Percentiles rank a stretch among this genome's conserved stretches.
These are phyloP conservation scores for Drosophila paracracens DNA, from an alignment of 2,888 invertebrate species.

Conservation along the genomic window DNA sequence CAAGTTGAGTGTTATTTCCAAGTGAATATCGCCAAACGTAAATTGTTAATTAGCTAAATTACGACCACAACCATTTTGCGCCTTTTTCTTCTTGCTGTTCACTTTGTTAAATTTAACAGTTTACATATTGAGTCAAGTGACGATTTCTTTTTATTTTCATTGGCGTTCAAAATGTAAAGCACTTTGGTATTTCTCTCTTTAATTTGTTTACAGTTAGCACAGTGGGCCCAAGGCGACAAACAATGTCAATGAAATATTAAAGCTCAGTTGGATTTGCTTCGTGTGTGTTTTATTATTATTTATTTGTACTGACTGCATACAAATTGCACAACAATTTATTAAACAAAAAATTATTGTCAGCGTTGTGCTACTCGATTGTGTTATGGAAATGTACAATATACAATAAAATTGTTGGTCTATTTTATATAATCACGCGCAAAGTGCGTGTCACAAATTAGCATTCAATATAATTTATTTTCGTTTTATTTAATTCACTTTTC, in stretches of 20 bases:
- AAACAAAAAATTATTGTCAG: constrained; percentile 25
- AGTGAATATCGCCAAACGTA: constrained; percentile 12
- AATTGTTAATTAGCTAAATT: constrained; percentile 27
- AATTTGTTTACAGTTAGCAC: constrained; percentile 42
- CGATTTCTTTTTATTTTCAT: constrained; percentile 18
- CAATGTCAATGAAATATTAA: constrained; percentile 22
- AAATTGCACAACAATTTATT: constrained; percentile 37
- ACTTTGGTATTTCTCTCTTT: constrained; percentile 31
- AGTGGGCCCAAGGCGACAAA: constrained; percentile 33
- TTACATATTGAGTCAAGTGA: constrained; percentile 48
- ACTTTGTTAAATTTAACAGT: constrained; percentile 25
- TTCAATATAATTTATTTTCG: constrained; percentile 30
- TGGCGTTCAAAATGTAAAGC: constrained; percentile 31
- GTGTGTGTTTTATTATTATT: constrained; percentile 1
- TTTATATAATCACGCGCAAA: constrained; percentile 28
- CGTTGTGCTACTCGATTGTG: constrained; percentile 13
- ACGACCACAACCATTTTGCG: constrained; percentile 40
- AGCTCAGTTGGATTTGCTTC: constrained; percentile 29
- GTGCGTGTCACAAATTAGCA: constrained; percentile 18
- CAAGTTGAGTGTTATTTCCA: constrained; percentile 14
- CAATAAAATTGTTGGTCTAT: constrained; percentile 11
- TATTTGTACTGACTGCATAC: constrained; percentile 22
- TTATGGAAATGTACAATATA: constrained; percentile 50
- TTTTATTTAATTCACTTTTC: constrained; percentile 22
- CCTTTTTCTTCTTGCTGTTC: constrained; percentile 17